phyloP scores from a whole-genome alignment of 2,797 vertebrate genomes.

The Lindbergichthys nudifrons region DNA sequence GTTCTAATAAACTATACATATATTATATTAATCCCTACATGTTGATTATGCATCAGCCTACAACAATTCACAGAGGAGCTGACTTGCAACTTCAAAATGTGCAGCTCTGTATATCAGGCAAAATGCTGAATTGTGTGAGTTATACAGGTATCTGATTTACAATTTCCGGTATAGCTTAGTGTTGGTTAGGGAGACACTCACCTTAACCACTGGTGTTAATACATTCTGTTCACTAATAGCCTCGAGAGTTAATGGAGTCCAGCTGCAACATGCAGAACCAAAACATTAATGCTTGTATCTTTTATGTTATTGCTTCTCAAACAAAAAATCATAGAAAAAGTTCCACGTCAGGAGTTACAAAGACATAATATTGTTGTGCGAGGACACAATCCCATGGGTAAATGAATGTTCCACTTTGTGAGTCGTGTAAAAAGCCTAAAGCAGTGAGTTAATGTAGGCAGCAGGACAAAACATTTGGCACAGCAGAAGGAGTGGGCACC shows the following conservation, averaged over 20 bases:
- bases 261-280: background rate
- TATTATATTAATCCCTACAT: background rate
- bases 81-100: background rate
- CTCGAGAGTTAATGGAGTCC: background rate
- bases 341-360: constrained; percentile 38
- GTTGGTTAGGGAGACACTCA: background rate
- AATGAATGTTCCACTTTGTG: constrained; percentile 31
- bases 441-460: constrained; percentile 18
- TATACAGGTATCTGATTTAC: too few species aligned
- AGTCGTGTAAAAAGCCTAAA: constrained; percentile 32
- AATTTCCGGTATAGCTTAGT: background rate
- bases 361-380: constrained; percentile 26
- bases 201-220: background rate
- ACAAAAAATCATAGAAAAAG: constrained; percentile 5
- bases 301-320: background rate
- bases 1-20: background rate
- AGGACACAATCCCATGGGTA: constrained; percentile 11
- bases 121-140: background rate
- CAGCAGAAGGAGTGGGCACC: constrained; percentile 2
- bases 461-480: constrained; percentile 16
- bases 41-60: background rate
- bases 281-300: background rate
- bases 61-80: background rate
- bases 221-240: background rate
- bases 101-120: background rate